phyloP scores from a whole-genome alignment of 2,888 invertebrate species.

The Prosapia bicincta region DNA sequence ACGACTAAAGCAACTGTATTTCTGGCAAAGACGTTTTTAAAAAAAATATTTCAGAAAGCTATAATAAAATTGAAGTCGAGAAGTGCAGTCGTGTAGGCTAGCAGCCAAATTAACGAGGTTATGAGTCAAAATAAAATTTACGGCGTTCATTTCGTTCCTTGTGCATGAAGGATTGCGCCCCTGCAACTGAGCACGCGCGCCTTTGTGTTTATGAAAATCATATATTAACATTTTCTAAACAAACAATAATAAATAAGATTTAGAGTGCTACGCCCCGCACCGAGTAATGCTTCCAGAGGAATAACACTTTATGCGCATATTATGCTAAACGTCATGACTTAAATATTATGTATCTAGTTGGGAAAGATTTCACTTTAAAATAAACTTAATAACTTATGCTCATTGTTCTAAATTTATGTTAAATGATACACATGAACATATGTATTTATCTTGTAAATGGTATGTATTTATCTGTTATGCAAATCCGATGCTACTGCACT shows the following conservation, averaged over 20 bases:
- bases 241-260: constrained; percentile 2
- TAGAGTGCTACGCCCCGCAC: not conserved
- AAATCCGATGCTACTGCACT: not conserved
- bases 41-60: too few relatives aligned
- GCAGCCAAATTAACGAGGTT: not conserved
- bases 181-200: not conserved
- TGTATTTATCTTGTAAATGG: not conserved
- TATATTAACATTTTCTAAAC: not conserved
- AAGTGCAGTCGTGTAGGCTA: too few relatives aligned
- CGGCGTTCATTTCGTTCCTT: not conserved
- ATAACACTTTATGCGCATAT: not conserved
- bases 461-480: not conserved
- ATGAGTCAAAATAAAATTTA: not conserved
- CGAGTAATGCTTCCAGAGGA: not conserved
- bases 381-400: not conserved
- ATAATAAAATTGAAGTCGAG: too few relatives aligned
- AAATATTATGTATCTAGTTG: constrained; percentile 1
- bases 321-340: not conserved
- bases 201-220: not conserved
- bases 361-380: not conserved
- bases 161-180: not conserved
- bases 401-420: not conserved
- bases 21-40: too few relatives aligned
- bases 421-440: not conserved
- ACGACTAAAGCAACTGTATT: too few relatives aligned